Base-by-base conservation (phyloP, 2,113 vertebrate species). In the Emydocephalus ijimae region DNA sequence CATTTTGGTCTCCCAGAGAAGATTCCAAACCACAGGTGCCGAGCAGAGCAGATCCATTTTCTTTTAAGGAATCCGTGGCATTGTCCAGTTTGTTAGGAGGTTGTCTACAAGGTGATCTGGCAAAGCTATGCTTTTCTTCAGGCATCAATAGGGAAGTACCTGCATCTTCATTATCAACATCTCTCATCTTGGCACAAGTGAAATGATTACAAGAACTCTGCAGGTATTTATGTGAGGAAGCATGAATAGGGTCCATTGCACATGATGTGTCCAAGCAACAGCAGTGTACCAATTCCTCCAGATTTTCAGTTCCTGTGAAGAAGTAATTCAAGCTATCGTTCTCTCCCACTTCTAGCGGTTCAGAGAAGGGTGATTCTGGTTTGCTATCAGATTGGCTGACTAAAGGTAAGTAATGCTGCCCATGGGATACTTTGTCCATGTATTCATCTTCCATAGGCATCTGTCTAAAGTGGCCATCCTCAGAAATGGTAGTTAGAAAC, bases 301-400 rank as follows among this genome's bases (percentile, higher is more conserved):
- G 29, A 93, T 94, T 97, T 26, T 96, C 98, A 0, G 96, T 96
- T 34, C 98, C 98, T 0, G 97, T 96, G 94, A 99, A 98, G 87
- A 98, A 98, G 95, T 98, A 98, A 96, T 98, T 98, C 90, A 99
- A 97, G 91, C 98, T 99, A 95, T 99, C 99, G 0, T 99, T 99
- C 94, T 99, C 99, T 23, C 98, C 98, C 1, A 99, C 97, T 94
- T 99, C 98, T 96, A 99, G 90, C 0, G 99, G 99, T 94, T 99
- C 98, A 0, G 96, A 97, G 94, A 98, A 96, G 0, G 98, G 97
- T 0, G 98, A 94, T 50, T 95, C 1, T 0, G 98, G 96, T 90
- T 96, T 97, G 91, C 97, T 95, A 69, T 95, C 95, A 34, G 96
- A 94, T 57, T 0, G 94, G 56, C 85, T 90, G 29, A 94, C 91